These are phyloP conservation scores for Colaptes auratus DNA, from an alignment of 2,113 vertebrate genomes.

Conservation along the genomic window DNA sequence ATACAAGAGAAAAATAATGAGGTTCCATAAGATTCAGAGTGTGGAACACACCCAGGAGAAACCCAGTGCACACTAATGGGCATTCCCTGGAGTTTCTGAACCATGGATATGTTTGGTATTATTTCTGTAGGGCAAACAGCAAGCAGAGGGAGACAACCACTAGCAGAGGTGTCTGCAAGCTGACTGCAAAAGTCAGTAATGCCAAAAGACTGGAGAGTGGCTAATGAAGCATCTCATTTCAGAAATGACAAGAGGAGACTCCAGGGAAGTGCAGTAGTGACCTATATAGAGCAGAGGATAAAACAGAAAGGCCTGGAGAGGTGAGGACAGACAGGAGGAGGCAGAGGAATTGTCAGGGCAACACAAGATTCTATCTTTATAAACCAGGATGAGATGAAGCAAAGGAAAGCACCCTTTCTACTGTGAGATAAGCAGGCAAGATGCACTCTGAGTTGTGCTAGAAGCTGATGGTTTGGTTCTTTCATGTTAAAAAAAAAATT, in stretches of 20 bases:
- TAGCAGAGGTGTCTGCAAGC: conserved; percentile 40
- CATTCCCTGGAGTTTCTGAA: conserved; percentile 47
- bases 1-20: conserved; percentile 12
- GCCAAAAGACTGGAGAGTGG: conserved; percentile 38
- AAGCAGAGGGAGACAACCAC: conserved; percentile 12
- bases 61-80: background rate
- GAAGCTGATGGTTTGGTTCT: background rate
- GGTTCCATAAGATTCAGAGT: background rate
- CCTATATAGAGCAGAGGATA: conserved; percentile 44
- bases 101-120: background rate
- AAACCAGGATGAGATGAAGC: conserved; percentile 6
- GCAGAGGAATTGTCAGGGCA: background rate
- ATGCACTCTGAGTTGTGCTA: background rate
- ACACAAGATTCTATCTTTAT: background rate
- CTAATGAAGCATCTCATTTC: conserved; percentile 65
- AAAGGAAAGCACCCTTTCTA: background rate
- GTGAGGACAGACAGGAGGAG: conserved; percentile 5
- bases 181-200: conserved; percentile 29
- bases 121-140: conserved; percentile 45
- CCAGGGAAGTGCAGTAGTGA: conserved; percentile 37
- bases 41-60: conserved; percentile 21
- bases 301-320: conserved; percentile 12
- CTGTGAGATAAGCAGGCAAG: background rate
- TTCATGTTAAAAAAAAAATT: background rate
- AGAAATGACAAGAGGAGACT: conserved; percentile 21